Evolutionary conservation across 2,113 vertebrate species (phyloP), one percentile per base, ranked within the genome.

Genomic region (Ptilonorhynchus violaceus): DNA sequence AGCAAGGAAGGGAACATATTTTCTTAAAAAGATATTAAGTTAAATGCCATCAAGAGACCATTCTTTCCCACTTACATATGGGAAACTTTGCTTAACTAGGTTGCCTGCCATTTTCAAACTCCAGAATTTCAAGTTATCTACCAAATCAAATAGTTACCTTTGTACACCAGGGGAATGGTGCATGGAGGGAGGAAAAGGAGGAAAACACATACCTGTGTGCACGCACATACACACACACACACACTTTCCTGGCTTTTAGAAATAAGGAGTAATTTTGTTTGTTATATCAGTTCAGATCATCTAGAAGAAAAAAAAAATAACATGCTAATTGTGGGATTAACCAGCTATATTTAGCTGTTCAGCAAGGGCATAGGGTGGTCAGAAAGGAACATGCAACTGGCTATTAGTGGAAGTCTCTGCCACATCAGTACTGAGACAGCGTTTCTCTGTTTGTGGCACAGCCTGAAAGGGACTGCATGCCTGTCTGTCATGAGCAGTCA

Each of bases 401-500:
- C 44, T 86, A 81, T 91, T 76, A 92, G 35, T 64, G 53, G 56
- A 92, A 93, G 28, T 39, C 79, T 92, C 64, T 85, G 83, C 83
- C 85, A 90, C 8, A 5, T 56, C 64, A 78, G 60, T 31, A 20
- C 25, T 68, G 31, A 96, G 96, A 78, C 95, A 96, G 41, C 0
- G 0, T 58, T 91, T 93, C 88, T 92, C 85, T 2, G 0, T 67
- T 95, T 66, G 89, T 83, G 62, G 81, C 87, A 94, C 46, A 94
- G 85, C 63, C 89, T 94, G 88, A 82, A 95, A 96, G 24, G 88
- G 90, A 78, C 88, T 89, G 20, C 73, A 53, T 86, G 94, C 76
- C 73, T 90, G 91, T 94, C 95, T 92, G 73, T 96, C 96, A 94
- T 18, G 23, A 91, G 52, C 13, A 74, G 64, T 93, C 92, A 78